A percentile compares a stretch with the other conserved stretches of the same genome.
Evolutionary conservation across 2,113 vertebrate genomes (phyloP).

Genomic region (Chamaea fasciata): DNA sequence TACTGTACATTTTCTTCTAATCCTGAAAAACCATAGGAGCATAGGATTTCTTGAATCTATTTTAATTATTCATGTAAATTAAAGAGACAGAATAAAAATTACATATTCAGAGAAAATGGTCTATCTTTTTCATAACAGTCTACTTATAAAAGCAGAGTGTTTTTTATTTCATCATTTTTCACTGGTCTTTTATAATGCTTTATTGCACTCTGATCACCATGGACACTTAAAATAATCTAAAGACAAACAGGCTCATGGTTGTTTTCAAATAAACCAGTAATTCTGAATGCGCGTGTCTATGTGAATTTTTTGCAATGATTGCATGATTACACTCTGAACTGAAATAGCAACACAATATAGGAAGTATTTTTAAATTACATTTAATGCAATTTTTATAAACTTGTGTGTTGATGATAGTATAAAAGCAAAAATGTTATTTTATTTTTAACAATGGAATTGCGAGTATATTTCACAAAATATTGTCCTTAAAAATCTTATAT

Average conservation of each 20-base stretch:
- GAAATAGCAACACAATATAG: not conserved
- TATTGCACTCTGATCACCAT: conserved; percentile 3
- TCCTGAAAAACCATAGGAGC: not conserved
- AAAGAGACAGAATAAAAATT: conserved; percentile 27
- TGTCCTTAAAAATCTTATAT: not conserved
- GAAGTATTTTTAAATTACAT: not conserved
- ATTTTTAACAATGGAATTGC: not conserved
- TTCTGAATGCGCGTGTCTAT: not conserved
- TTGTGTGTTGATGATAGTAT: not conserved
- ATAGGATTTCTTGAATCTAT: not conserved
- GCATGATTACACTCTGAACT: not conserved
- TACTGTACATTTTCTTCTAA: not conserved
- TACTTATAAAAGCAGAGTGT: not conserved
- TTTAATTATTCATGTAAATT: conserved; percentile 42
- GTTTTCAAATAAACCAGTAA: not conserved
- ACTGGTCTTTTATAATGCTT: not conserved
- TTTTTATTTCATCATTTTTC: conserved; percentile 1
- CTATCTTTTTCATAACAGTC: not conserved
- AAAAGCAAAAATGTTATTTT: not conserved
- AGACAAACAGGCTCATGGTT: not conserved
- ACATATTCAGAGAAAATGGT: not conserved
- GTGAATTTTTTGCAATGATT: not conserved
- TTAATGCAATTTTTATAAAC: not conserved
- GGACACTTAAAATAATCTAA: not conserved
- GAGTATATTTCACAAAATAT: not conserved